Base-by-base conservation (phyloP, 2,113 vertebrate species). In the pig (Sus scrofa) region DNA sequence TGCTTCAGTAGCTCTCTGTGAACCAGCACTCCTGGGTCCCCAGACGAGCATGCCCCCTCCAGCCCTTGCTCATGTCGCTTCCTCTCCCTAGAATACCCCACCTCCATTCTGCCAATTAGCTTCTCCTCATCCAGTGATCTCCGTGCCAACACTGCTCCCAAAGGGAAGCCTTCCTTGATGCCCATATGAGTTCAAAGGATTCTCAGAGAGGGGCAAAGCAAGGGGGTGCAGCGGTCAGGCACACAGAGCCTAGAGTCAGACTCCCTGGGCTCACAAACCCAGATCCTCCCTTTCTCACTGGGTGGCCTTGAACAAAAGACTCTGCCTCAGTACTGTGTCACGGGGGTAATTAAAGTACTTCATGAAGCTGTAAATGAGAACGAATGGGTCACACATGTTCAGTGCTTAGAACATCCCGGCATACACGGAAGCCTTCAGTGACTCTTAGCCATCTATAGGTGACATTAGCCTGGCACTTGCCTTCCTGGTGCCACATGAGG, bases 361-460 rank as follows among this genome's bases (percentile, higher is more conserved):
- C 67, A 9, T 4, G 16, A 65, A 7, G 65, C 12, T 71, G 60
- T 50, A 44, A 50, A 68, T 34, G 22, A 84, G 60, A 89, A 56
- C 37, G 16, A 56, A 54, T 0, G 4, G 65, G 63, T 52, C 56
- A 34, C 4, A 26, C 15, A 16, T 0, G 1, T 7, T 3, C n/a
- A 13, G 8, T 9, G 81, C 26, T 68, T 52, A 44, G 50, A 65
- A 15, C 6, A n/a, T 30, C 27, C 86, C 56, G 3, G 27, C 18
- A 24, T 5, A 56, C 9, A 11, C 71, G 9, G 52, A 7, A 34
- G 4, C 52, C 30, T 34, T 71, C 83, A 24, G 4, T 13, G 27
- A 56, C 32, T 27, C 11, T 26, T 15, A 26, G 79, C 39, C 32
- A 19, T 56, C 92, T 32, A 39, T 10, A 2, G 11, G 26, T 37